phyloP scores from a whole-genome alignment of 2,113 vertebrate genomes.

The Ailuropoda melanoleuca region DNA sequence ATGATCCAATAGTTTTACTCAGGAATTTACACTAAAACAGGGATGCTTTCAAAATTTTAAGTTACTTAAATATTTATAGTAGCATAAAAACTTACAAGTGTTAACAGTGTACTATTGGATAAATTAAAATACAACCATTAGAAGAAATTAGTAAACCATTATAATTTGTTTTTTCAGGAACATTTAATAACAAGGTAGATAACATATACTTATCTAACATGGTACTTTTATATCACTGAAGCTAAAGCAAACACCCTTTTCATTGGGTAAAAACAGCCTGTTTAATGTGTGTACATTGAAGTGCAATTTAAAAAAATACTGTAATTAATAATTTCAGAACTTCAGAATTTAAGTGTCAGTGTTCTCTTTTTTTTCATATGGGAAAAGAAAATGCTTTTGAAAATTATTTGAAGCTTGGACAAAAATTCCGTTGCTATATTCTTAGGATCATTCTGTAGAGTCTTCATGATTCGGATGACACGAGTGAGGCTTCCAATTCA shows the following conservation, averaged over 20 bases:
- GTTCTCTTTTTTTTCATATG: slow-evolving; percentile 51
- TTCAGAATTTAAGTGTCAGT: slow-evolving; percentile 64
- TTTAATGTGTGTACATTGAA: slow-evolving; percentile 79
- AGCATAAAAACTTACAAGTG: not conserved
- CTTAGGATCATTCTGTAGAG: not conserved
- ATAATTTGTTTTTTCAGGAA: slow-evolving; percentile 46
- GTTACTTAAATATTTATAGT: not conserved
- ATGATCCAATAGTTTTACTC: not conserved
- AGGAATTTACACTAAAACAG: not conserved
- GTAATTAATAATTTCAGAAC: slow-evolving; percentile 80
- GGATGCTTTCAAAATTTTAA: slow-evolving; percentile 26
- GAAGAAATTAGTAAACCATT: slow-evolving; percentile 47
- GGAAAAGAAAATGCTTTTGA: slow-evolving; percentile 59
- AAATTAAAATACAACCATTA: slow-evolving; percentile 20
- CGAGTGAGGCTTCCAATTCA: slow-evolving; percentile 76
- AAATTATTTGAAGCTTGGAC: slow-evolving; percentile 31
- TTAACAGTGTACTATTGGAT: not conserved
- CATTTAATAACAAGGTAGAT: slow-evolving; percentile 66
- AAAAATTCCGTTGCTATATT: not conserved
- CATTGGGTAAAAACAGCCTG: slow-evolving; percentile 87
- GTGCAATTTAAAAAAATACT: slow-evolving; percentile 89
- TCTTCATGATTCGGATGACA: not conserved
- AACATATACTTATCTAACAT: slow-evolving; percentile 27
- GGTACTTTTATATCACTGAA: slow-evolving; percentile 28
- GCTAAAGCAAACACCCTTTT: slow-evolving; percentile 81